Evolutionary conservation across 2,888 invertebrate species (phyloP).

Genomic region (Stenchaetothrips biformis): DNA sequence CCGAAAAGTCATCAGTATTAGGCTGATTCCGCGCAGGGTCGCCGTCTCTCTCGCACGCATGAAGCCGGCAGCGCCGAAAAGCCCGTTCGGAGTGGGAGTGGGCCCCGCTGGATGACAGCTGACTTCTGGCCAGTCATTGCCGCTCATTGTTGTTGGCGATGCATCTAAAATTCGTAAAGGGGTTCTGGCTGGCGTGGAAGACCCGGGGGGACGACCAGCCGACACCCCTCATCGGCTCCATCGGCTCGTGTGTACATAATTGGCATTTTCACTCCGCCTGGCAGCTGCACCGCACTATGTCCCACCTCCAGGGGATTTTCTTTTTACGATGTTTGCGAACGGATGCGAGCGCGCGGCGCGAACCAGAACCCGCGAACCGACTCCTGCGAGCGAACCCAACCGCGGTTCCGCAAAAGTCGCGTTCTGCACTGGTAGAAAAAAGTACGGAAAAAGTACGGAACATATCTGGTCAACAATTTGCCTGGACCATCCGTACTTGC

Average conservation of each 20-base stretch:
- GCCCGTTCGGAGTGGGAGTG: no score
- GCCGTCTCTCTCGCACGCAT: background rate
- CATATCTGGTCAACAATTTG: no score
- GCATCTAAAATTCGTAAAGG: slow-evolving; percentile 14
- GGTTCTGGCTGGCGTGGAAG: background rate
- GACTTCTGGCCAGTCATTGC: slow-evolving; percentile 2
- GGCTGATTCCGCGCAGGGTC: background rate
- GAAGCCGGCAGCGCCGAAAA: background rate
- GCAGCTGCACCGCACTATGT: no score
- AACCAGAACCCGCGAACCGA: no score
- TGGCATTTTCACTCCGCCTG: background rate
- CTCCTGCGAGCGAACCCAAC: no score
- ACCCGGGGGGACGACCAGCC: background rate
- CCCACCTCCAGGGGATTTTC: background rate
- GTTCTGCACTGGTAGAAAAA: no score
- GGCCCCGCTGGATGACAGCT: background rate
- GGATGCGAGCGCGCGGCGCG: no score
- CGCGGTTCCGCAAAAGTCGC: no score
- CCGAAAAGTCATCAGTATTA: slow-evolving; percentile 9
- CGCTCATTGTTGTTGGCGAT: background rate
- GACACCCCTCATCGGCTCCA: background rate
- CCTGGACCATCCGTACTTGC: no score
- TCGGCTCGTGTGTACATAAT: background rate
- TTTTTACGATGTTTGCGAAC: slow-evolving; percentile 19
- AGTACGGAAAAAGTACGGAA: no score